Percentiles rank a stretch among this genome's conserved stretches.
Conservation (phyloP, 2,888 invertebrate species). For the Tethea ocularis region DNA sequence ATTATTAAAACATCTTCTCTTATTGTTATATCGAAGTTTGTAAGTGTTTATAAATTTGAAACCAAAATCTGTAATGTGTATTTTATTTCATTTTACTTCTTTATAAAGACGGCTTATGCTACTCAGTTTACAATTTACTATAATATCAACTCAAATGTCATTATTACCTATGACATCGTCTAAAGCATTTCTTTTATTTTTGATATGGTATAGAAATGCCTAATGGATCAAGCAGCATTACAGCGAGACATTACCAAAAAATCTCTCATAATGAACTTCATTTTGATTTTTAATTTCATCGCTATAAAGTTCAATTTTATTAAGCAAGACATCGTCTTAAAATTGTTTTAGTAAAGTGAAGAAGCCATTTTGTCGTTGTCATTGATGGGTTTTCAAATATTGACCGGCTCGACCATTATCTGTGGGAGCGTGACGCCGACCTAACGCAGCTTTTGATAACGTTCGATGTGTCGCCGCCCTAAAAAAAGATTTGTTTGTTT, state of each 20-base stretch:
- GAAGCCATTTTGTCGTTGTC: constrained; percentile 73
- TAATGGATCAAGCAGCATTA: constrained; percentile 66
- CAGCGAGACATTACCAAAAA: constrained; percentile 36
- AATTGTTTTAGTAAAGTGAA: constrained; percentile 68
- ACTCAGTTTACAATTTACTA: constrained; percentile 32
- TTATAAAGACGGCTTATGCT: constrained; percentile 15
- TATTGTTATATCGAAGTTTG: neutral
- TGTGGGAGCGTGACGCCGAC: constrained; percentile 63
- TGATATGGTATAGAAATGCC: constrained; percentile 56
- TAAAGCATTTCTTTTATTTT: constrained; percentile 58
- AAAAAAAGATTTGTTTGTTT: constrained; percentile 65
- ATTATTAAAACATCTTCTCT: neutral
- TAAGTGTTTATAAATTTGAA: neutral
- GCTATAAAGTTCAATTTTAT: constrained; percentile 33
- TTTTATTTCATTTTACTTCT: neutral
- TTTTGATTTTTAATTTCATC: constrained; percentile 33
- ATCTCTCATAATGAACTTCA: constrained; percentile 16
- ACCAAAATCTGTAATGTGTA: neutral
- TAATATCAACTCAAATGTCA: constrained; percentile 44
- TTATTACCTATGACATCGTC: constrained; percentile 54
- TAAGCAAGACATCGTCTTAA: constrained; percentile 23
- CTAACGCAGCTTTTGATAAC: constrained; percentile 63
- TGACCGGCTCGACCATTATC: constrained; percentile 76
- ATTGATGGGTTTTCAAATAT: constrained; percentile 81
- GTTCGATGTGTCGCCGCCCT: constrained; percentile 59